These are phyloP conservation scores for Ichneumoninae sp. DNA, from an alignment of 2,888 invertebrate species.

Conservation along the genomic window DNA sequence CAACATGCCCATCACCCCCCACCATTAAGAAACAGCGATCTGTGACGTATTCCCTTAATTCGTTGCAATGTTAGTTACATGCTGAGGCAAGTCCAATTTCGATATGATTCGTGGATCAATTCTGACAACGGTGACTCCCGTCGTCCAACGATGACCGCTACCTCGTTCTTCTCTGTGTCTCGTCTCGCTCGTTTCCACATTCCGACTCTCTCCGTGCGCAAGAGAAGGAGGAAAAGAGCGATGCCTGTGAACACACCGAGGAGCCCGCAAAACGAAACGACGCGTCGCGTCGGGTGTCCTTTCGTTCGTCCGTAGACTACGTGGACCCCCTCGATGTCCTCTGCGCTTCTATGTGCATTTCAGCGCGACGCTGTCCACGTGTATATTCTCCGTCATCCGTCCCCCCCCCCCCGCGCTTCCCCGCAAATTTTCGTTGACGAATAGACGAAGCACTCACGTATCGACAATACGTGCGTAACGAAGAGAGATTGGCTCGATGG, in stretches of 20 bases:
- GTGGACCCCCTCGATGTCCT: not conserved
- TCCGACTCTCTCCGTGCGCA: conserved; percentile 41
- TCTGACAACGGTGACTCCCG: no score
- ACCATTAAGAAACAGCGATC: no score
- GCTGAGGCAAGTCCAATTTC: no score
- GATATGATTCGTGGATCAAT: no score
- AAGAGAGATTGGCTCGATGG: conserved; percentile 35
- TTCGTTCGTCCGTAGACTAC: not conserved
- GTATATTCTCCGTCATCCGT: conserved; percentile 10
- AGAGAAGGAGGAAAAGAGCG: not conserved
- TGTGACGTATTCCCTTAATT: no score
- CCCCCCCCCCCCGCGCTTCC: not conserved
- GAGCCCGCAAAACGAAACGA: conserved; percentile 7
- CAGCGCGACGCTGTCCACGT: conserved; percentile 4
- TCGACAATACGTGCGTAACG: conserved; percentile 47
- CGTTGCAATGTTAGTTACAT: no score
- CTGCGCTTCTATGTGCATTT: not conserved
- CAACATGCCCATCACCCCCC: no score
- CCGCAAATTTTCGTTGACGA: conserved; percentile 41
- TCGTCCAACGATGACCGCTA: not conserved
- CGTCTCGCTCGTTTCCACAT: conserved; percentile 69
- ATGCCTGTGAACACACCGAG: not conserved
- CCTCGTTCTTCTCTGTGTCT: conserved; percentile 54
- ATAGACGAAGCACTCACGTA: conserved; percentile 37
- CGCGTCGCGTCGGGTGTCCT: conserved; percentile 18